Evolutionary conservation across 2,113 vertebrate genomes (phyloP).

Genomic region (Dascyllus trimaculatus): DNA sequence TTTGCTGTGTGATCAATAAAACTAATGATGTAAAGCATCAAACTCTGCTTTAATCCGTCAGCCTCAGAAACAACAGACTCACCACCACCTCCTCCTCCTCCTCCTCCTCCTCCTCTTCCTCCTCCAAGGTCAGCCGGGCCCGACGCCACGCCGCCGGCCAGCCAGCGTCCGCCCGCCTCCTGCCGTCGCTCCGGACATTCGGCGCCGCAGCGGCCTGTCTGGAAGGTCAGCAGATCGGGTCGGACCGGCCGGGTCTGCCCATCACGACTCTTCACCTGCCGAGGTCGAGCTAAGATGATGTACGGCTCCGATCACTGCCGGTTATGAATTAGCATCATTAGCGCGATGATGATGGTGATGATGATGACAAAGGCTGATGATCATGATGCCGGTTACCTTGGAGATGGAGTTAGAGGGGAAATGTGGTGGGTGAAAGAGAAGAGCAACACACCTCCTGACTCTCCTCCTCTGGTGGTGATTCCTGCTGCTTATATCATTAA

Average conservation of each 20-base stretch:
- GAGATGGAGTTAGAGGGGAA: conserved; percentile 25
- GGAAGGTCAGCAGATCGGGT: conserved; percentile 56
- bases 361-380: conserved; percentile 49
- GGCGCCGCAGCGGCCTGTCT: neutral
- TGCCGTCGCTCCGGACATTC: conserved; percentile 24
- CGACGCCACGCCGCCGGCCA: conserved; percentile 5
- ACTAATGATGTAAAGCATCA: neutral
- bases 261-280: conserved; percentile 23
- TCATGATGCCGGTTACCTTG: conserved; percentile 17
- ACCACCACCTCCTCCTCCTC: neutral
- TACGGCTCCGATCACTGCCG: neutral
- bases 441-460: neutral
- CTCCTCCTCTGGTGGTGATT: neutral
- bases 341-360: conserved; percentile 10
- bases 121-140: conserved; percentile 53
- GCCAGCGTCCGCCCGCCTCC: conserved; percentile 58
- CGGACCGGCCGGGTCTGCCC: conserved; percentile 3
- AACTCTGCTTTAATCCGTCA: conserved; percentile 4
- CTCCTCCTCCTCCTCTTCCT: conserved; percentile 24
- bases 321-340: conserved; percentile 60
- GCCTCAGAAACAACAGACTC: neutral
- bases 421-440: neutral
- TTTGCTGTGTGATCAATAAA: neutral
- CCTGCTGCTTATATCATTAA: neutral
- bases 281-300: conserved; percentile 45